Base-by-base conservation (phyloP, 2,888 invertebrate species). In the Tyria jacobaeae region DNA sequence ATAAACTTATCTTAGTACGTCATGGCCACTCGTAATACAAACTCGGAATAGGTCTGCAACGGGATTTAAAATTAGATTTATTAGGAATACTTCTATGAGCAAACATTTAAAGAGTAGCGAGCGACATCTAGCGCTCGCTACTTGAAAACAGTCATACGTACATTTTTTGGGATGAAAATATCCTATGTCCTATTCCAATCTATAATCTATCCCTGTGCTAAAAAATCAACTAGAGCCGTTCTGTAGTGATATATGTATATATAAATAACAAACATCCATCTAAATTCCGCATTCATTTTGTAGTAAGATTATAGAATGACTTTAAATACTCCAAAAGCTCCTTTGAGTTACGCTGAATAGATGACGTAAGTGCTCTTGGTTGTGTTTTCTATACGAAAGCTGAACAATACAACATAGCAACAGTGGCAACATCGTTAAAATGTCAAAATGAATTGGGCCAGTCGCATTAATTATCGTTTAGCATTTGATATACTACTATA, bases 1-100 rank as follows among this genome's bases (percentile, higher is more conserved):
- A n/a, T n/a, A n/a, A n/a, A 39, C 39, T 48, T 49, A 39, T 60
- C n/a, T 59, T 48, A 21, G 39, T 53, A 14, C 17, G 47, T 21
- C 44, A 52, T 35, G 17, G n/a, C 10, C 21, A 25, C 31, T 58
- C 41, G 15, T 3, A 44, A 31, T 50, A 37, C 25, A 25, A 25
- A 5, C 2, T 21, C 21, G 15, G 49, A 27, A 37, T 1, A 39
- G 1, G 9, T 12, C 17, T 0, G 21, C 12, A 21, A 34, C 6
- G 12, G 5, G 10, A 12, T 17, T 21, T 14, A 7, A 3, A n/a
- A 17, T 49, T 17, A 21, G 1, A 37, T 39, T 57, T 39, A 0
- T 3, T 12, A 14, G 5, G 10, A 14, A 31, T 6, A 25, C 14
- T 4, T 49, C 15, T 6, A 25, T n/a, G 14, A 52, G 5, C 21